Evolutionary conservation across 1,140 invertebrate genomes (phyloP), one percentile per base, ranked within the genome.

Genomic region (Scaptomyza pallida): DNA sequence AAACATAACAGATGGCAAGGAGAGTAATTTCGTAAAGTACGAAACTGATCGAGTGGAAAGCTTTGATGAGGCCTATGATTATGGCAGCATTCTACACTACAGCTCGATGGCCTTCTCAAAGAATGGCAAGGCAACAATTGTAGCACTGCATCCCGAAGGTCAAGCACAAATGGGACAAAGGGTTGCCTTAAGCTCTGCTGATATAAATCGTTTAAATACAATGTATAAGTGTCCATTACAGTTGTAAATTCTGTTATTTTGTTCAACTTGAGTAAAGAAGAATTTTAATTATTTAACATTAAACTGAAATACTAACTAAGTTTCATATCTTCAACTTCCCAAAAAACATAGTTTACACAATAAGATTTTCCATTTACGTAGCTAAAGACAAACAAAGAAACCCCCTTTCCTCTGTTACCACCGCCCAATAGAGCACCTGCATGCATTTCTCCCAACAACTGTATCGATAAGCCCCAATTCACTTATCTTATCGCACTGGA

Each of bases 51-150:
- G 89, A 0, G 67, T 86, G 0, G 78, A 47, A 0, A 91, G 93
- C 61, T 94, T 92, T 52, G 92, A 92, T 21, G 78, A 92, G 52
- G 61, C 72, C 8, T 95, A 95, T 68, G 95, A 95, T 85, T 95
- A 95, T 63, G 86, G 90, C 0, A 95, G 94, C 71, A 91, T 95
- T n/a, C 94, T 95, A 93, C 95, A 95, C 75, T 95, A 95, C 65
- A 93, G 92, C 50, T 89, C 93, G 1, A 93, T 92, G 41, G 95
- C 95, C 1, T 97, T 97, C 90, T 95, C 95, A 0, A 93, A 89
- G 26, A 97, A 96, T 89, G 94, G 94, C 1, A 80, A 94, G 73
- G 93, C 93, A 5, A 96, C 95, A 0, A 96, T 96, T 56, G 90
- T 94, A 5, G 92, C 95, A 3, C 23, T 85, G 3, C 16, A 72